Percentiles rank a stretch among this genome's conserved stretches.
Evolutionary conservation across 1,140 invertebrate species (phyloP).

Genomic region (Eurosta solidaginis): DNA sequence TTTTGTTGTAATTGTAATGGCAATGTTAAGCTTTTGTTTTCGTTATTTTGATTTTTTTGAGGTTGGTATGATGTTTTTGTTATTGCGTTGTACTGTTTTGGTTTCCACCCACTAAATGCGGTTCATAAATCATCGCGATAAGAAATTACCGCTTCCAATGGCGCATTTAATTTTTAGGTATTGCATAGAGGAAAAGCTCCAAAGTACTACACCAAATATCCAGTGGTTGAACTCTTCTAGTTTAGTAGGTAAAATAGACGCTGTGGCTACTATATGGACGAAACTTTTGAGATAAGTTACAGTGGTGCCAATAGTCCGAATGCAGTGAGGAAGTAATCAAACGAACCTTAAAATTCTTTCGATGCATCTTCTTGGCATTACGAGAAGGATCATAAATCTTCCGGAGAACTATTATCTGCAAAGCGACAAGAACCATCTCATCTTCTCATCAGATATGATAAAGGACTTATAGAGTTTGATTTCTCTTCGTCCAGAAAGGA

Average conservation of each 20-base stretch:
- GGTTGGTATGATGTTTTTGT: not conserved
- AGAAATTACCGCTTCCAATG: constrained; percentile 55
- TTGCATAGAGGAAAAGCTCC: too few relatives aligned
- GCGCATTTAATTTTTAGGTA: not conserved
- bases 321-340: not conserved
- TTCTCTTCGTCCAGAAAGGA: too few relatives aligned
- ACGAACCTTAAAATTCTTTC: too few relatives aligned
- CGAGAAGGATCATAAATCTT: too few relatives aligned
- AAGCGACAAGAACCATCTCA: too few relatives aligned
- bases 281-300: not conserved
- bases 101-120: constrained; percentile 56
- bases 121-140: constrained; percentile 59
- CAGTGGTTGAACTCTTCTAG: constrained; percentile 17
- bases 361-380: too few relatives aligned
- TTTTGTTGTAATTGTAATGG: not conserved
- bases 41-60: not conserved
- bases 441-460: too few relatives aligned
- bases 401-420: too few relatives aligned
- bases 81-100: constrained; percentile 35
- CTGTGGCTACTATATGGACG: not conserved
- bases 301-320: not conserved
- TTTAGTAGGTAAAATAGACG: constrained; percentile 2
- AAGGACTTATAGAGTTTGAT: too few relatives aligned
- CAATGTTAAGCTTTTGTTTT: not conserved
- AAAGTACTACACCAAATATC: not conserved